Evolutionary conservation across 2,797 vertebrate species (phyloP).

Genomic region (Alauda arvensis): DNA sequence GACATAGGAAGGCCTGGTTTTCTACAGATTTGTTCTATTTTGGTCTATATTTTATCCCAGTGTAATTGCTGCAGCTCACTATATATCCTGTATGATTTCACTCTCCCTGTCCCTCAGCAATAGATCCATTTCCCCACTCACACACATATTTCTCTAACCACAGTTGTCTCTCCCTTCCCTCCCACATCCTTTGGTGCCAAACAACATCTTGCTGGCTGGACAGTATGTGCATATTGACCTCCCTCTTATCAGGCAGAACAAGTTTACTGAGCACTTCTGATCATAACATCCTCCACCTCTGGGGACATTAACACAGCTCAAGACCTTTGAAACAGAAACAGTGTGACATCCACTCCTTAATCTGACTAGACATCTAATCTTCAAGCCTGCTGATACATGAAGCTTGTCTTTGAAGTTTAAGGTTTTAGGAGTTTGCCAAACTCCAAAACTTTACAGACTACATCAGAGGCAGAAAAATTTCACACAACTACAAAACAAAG

Average conservation of each 20-base stretch:
- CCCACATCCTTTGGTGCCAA: neutral
- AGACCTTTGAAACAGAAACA: conserved; percentile 1
- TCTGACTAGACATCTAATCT: neutral
- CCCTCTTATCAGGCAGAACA: neutral
- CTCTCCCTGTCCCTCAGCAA: neutral
- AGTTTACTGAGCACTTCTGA: neutral
- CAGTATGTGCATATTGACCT: neutral
- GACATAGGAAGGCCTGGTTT: neutral
- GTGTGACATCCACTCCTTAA: neutral
- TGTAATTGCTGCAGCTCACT: neutral
- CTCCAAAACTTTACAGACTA: neutral
- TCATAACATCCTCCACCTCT: neutral
- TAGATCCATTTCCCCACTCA: neutral
- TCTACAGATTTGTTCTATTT: neutral
- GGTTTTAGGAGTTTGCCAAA: neutral
- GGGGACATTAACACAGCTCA: neutral
- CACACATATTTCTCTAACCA: neutral
- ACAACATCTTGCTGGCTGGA: neutral
- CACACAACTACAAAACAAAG: neutral
- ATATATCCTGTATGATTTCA: neutral
- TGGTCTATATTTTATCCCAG: neutral
- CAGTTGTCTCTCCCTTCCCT: neutral
- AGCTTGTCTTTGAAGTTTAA: conserved; percentile 15
- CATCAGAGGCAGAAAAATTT: neutral
- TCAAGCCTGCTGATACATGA: neutral